These are phyloP conservation scores for Rhodeus uyekii DNA, from an alignment of 2,797 vertebrate genomes.

Conservation along the genomic window DNA sequence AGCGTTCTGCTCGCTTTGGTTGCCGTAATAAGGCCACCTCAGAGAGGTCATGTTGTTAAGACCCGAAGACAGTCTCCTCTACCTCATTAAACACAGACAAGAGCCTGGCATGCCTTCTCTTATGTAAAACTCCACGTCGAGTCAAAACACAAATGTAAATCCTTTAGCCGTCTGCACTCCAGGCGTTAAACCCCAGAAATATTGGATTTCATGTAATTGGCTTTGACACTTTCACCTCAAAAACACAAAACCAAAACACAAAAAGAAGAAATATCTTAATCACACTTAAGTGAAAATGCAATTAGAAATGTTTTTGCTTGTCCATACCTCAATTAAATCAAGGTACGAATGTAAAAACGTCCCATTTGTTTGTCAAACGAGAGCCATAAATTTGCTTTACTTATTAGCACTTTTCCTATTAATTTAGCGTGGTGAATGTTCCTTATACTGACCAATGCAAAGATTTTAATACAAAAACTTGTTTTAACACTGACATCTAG, in stretches of 20 bases:
- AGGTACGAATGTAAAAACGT: neutral
- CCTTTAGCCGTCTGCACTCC: neutral
- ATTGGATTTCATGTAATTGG: slow-evolving; percentile 15
- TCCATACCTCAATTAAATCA: neutral
- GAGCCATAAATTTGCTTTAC: neutral
- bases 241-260: neutral
- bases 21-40: slow-evolving; percentile 44
- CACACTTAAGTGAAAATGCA: neutral
- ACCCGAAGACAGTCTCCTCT: slow-evolving; percentile 33
- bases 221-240: neutral
- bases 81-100: slow-evolving; percentile 47
- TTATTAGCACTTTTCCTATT: neutral
- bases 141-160: slow-evolving; percentile 6
- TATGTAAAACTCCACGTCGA: slow-evolving; percentile 23
- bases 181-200: neutral
- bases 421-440: neutral
- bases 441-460: neutral
- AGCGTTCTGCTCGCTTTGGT: slow-evolving; percentile 8
- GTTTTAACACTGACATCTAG: slow-evolving; percentile 59
- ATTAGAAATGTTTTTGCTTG: neutral
- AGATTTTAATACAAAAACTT: neutral
- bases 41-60: slow-evolving; percentile 36
- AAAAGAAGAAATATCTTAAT: neutral
- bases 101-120: slow-evolving; percentile 12
- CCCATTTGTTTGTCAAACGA: neutral